Evolutionary conservation across 2,888 invertebrate species (phyloP).

Genomic region (Acanthococcus lagerstroemiae): DNA sequence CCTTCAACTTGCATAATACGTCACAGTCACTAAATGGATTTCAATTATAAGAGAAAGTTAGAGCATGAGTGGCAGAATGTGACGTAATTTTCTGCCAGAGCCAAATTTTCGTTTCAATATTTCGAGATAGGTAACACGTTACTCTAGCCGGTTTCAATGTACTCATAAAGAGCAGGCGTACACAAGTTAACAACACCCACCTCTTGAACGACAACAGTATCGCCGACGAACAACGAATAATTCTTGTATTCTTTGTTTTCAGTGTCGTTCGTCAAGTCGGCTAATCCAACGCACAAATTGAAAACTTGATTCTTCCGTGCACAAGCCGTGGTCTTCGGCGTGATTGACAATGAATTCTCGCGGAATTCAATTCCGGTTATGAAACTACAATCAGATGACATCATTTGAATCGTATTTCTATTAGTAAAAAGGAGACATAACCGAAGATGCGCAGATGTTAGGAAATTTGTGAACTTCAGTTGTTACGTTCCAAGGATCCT

Average conservation of each 20-base stretch:
- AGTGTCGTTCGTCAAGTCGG: constrained; percentile 70
- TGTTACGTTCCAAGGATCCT: no score
- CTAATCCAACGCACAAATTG: constrained; percentile 86
- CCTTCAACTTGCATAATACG: no score
- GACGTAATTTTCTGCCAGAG: no score
- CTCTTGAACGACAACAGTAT: constrained; percentile 91
- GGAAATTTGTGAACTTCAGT: no score
- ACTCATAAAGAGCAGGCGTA: no score
- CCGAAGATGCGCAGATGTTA: not conserved
- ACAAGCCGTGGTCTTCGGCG: constrained; percentile 70
- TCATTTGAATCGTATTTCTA: not conserved
- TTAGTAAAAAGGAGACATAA: not conserved
- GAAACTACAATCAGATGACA: constrained; percentile 55
- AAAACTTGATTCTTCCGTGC: constrained; percentile 93
- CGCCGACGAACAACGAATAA: constrained; percentile 91
- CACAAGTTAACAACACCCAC: not conserved
- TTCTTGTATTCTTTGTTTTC: constrained; percentile 77
- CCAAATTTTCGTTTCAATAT: no score
- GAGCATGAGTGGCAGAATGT: no score
- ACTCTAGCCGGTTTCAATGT: not conserved
- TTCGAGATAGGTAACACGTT: no score
- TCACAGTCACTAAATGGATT: no score
- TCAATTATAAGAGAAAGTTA: no score
- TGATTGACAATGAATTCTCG: constrained; percentile 84
- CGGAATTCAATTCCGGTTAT: constrained; percentile 97